Evolutionary conservation across 2,797 vertebrate genomes (phyloP), one percentile per base, ranked within the genome.

Genomic region (Nyctalus aviator): DNA sequence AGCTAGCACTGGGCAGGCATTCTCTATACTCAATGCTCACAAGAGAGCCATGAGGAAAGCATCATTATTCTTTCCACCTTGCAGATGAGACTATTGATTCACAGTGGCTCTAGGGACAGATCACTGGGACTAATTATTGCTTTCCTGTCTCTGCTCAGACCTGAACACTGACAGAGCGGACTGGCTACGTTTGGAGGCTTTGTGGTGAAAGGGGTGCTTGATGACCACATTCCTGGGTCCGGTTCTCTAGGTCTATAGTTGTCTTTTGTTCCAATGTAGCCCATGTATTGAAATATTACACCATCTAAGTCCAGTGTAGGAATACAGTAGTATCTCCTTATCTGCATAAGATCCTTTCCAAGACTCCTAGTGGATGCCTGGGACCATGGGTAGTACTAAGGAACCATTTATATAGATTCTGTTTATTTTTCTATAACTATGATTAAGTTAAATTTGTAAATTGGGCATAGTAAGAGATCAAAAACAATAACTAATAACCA

Each of bases 71-170:
- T 64, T 55, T 9, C 13, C 21, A 2, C 37, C 64, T 64, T 57
- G 10, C n/a, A 23, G 55, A 62, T 32, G 30, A 81, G 77, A 14
- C 44, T 27, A 53, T 27, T 2, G 46, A 82, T 75, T 82, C 81
- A 48, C 50, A 15, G n/a, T 18, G 48, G 25, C 46, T 7, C 27
- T 8, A 8, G 9, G 17, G 25, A 35, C 2, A 0, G 18, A 17
- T 4, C 48, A 25, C 46, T 0, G 21, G 55, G 11, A 23, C 18
- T 27, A 30, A 25, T 37, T 3, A 6, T 37, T 1, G 0, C 71
- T 73, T 13, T 44, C 25, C 1, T 7, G 0, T 6, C 53, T 77
- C 23, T 76, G 27, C 3, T 64, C 50, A 25, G 14, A 32, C 50
- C 30, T 10, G n/a, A 8, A 14, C 14, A 21, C 12, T n/a, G 48